A percentile compares a stretch with the other conserved stretches of the same genome.
Conservation (phyloP, 1,140 invertebrate genomes). For the Triops cancriformis region DNA sequence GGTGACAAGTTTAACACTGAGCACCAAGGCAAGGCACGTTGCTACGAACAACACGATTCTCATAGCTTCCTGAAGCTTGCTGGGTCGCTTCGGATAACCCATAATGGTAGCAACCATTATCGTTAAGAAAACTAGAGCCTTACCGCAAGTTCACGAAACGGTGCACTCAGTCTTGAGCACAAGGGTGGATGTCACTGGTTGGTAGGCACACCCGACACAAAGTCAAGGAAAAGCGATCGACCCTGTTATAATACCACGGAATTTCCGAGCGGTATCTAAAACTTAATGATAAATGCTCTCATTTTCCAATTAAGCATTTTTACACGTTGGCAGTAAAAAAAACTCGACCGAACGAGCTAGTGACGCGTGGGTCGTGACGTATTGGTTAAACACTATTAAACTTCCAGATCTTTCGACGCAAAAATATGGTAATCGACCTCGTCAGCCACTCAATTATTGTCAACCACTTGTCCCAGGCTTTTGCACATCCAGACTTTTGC, state of each 20-base stretch:
- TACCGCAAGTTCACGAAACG: neutral
- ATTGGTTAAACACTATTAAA: too few species aligned
- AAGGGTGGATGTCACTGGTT: neutral
- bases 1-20: neutral
- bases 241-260: neutral
- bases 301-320: neutral
- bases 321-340: neutral
- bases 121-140: neutral
- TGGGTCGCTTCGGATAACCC: neutral
- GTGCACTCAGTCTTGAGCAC: neutral
- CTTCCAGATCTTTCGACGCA: too few species aligned
- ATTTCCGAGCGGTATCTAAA: neutral
- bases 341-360: neutral
- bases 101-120: neutral
- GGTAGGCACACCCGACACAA: neutral
- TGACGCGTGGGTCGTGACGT: neutral
- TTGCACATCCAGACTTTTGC: too few species aligned
- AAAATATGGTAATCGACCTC: too few species aligned
- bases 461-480: too few species aligned
- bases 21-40: neutral
- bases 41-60: neutral
- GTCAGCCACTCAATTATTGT: too few species aligned
- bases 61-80: neutral
- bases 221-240: neutral
- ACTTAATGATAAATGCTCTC: neutral